Percentiles rank a stretch among this genome's conserved stretches.
Conservation (phyloP, 2,888 invertebrate species). For the Formica aserva region DNA sequence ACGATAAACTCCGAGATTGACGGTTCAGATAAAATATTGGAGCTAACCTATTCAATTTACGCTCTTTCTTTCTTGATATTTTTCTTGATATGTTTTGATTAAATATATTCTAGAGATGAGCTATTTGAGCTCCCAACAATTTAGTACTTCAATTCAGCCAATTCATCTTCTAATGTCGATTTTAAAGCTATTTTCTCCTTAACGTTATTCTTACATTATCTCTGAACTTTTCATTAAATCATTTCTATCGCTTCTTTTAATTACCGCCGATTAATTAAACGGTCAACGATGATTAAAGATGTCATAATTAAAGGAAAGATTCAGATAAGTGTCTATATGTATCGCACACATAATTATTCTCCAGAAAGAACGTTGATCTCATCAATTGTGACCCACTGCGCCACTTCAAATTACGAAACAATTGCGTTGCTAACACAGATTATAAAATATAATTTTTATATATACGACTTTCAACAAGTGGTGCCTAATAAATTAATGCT, state of each 20-base stretch:
- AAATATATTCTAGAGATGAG: background rate
- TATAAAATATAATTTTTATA: background rate
- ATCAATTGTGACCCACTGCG: background rate
- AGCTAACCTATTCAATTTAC: background rate
- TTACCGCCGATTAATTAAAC: constrained; percentile 1
- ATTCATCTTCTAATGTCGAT: background rate
- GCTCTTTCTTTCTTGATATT: background rate
- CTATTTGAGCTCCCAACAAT: background rate
- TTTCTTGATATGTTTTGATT: background rate
- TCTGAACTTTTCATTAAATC: background rate
- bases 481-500: background rate
- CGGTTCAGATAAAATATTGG: background rate
- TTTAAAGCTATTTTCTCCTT: background rate
- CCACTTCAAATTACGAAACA: background rate
- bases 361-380: background rate
- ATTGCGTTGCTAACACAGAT: background rate
- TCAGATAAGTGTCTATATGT: background rate
- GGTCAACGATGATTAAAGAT: background rate
- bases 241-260: background rate
- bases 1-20: background rate
- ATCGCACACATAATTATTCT: background rate
- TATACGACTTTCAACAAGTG: background rate
- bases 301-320: background rate
- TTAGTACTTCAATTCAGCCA: background rate
- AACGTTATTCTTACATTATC: background rate